Base-by-base conservation (phyloP, 2,797 vertebrate genomes). In the Schizopygopsis pylzovi region DNA sequence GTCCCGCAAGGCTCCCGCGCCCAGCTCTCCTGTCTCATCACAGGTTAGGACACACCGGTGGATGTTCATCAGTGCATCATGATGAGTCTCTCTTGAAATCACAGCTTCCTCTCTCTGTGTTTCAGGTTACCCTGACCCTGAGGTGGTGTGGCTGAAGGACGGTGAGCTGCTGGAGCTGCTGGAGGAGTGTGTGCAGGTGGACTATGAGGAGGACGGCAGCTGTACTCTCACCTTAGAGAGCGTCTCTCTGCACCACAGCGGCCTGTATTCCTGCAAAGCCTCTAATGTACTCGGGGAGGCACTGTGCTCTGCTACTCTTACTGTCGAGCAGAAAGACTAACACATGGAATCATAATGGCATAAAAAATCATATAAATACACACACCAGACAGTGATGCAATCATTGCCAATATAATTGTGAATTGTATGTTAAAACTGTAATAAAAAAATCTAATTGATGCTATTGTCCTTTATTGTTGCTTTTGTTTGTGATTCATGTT, bases 121-220 rank as follows among this genome's bases (percentile, higher is more conserved):
- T 63, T 28, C 89, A 97, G 96, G 96, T 65, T 96, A 95, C 87
- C 96, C 96, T 3, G 95, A 96, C 81, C 96, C 96, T 1, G 96
- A 96, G 90, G 95, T 97, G 90, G 86, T 96, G 81, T 97, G 96
- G 96, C 90, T 96, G 54, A 90, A 90, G 79, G 94, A 92, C 1
- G 94, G 91, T 0, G 85, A 92, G 18, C 90, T 94, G 70, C 94
- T 96, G 88, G 85, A 92, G 18, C 90, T 94, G 70, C 94, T 96
- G 88, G 94, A 93, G 0, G 67, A 93, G 12, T 39, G 81, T 3
- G 89, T 94, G 37, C 92, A 92, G 82, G 94, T 96, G n/a, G 94
- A 96, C 71, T 95, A 95, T 12, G 93, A 96, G 72, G 96, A 96
- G 45, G 93, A 96, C 0, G 96, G 96, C 10, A 63, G 83, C 88